Evolutionary conservation across 2,888 invertebrate species (phyloP), one percentile per base, ranked within the genome.

Genomic region (Cybosia mesomella): DNA sequence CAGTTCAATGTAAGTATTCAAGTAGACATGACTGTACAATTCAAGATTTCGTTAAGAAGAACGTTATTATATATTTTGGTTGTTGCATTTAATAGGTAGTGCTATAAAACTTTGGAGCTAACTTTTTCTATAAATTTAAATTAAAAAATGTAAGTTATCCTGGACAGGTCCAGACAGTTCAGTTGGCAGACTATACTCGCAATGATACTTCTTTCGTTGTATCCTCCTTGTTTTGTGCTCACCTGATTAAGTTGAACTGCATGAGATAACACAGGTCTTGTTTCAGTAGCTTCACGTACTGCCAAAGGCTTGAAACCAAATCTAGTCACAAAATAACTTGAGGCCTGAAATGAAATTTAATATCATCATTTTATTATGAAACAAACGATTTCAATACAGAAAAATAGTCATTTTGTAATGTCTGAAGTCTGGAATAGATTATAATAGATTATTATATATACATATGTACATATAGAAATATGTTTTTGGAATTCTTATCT

Each of bases 271-370:
- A 97, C 96, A 67, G 97, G 94, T 76, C 98, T 96, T 66, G 96
- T 96, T 64, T 98, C 98, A 0, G 98, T 98, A 73, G 99, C 95
- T 66, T 99, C 99, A 84, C 97, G 97, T 88, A 98, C 97, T 22
- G 98, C 98, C 72, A 98, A 92, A 0, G 98, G 98, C 86, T 98
- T 96, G 88, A 99, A 99, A 53, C 99, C 99, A 91, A 99, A 95
- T 66, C 98, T 96, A 0, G 98, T 96, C 70, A 98, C 97, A 89
- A 99, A 99, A 91, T 97, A 98, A 83, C 97, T 97, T 34, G 99
- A 98, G 3, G 99, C 98, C 98, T 98, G 87, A 54, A 92, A 90
- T 39, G 43, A 63, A 54, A 66, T n/a, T 59, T 53, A 54, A n/a
- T n/a, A 18, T 18, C 3, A 54, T 43, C 8, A 43, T 22, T 9